Conservation (phyloP, 1,140 invertebrate species). For the Drosophila ananassae region DNA sequence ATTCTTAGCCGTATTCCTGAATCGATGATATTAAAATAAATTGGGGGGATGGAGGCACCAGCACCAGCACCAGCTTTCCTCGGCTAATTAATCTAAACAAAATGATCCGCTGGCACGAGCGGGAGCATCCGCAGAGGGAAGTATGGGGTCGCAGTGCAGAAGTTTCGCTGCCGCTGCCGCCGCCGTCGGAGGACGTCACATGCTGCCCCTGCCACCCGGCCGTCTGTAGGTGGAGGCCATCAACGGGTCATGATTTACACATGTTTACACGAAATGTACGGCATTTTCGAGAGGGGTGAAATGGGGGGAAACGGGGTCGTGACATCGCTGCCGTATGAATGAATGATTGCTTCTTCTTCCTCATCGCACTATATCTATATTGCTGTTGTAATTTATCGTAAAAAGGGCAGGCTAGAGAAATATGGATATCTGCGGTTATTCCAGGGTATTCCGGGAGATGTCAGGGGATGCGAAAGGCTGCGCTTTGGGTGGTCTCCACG, state of each 20-base stretch:
- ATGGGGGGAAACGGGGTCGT: slow-evolving; percentile 8
- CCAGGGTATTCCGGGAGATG: not conserved
- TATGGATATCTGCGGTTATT: slow-evolving; percentile 73
- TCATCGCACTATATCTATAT: slow-evolving; percentile 9
- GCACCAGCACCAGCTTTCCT: slow-evolving; percentile 42
- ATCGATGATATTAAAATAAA: slow-evolving; percentile 22
- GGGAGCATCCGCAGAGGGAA: not conserved
- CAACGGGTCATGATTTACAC: slow-evolving; percentile 82
- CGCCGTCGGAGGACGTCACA: slow-evolving; percentile 49
- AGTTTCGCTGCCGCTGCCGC: slow-evolving; percentile 26
- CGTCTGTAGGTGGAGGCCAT: slow-evolving; percentile 61
- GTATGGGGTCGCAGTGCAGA: slow-evolving; percentile 66
- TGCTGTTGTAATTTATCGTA: slow-evolving; percentile 68
- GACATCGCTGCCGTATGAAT: slow-evolving; percentile 51
- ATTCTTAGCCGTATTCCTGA: not conserved
- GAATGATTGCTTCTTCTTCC: slow-evolving; percentile 61
- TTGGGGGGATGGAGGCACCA: slow-evolving; percentile 1
- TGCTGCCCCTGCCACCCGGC: slow-evolving; percentile 29
- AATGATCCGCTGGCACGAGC: slow-evolving; percentile 13
- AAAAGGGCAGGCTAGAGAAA: slow-evolving; percentile 69
- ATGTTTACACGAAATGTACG: slow-evolving; percentile 70
- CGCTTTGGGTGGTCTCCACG: slow-evolving; percentile 63
- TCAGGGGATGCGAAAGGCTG: not conserved
- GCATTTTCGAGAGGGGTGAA: slow-evolving; percentile 6
- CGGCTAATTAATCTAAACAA: slow-evolving; percentile 59